phyloP scores from a whole-genome alignment of 2,113 vertebrate genomes.

The Seriola rivoliana region DNA sequence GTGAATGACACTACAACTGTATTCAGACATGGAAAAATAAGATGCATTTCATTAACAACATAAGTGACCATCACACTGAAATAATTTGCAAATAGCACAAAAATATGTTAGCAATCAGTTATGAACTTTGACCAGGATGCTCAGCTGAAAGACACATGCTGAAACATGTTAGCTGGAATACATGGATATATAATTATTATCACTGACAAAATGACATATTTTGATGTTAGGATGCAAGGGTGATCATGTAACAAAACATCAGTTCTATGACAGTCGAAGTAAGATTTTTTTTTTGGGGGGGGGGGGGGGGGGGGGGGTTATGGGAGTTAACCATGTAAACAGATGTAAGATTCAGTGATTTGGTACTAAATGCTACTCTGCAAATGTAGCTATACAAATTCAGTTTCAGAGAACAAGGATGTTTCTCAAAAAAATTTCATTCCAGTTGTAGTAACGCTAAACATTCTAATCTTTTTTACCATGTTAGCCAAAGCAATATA shows the following conservation, averaged over 20 bases:
- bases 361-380: too few species aligned
- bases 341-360: too few species aligned
- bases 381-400: too few species aligned
- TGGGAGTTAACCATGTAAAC: too few species aligned
- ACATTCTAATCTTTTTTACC: too few species aligned
- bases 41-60: conserved; percentile 4
- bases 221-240: conserved; percentile 15
- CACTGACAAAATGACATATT: background rate
- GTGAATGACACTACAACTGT: background rate
- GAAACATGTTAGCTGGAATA: conserved; percentile 35
- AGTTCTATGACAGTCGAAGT: background rate
- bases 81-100: conserved; percentile 26
- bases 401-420: too few species aligned
- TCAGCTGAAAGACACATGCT: conserved; percentile 57
- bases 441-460: too few species aligned
- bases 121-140: conserved; percentile 17
- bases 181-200: background rate
- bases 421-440: too few species aligned
- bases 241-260: background rate
- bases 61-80: conserved; percentile 4
- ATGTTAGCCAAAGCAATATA: too few species aligned
- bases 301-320: too few species aligned
- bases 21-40: background rate
- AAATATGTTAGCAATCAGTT: conserved; percentile 39
- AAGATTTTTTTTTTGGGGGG: too few species aligned